These are phyloP conservation scores for Phalacrocorax carbo DNA, from an alignment of 2,113 vertebrate species.

Conservation along the genomic window DNA sequence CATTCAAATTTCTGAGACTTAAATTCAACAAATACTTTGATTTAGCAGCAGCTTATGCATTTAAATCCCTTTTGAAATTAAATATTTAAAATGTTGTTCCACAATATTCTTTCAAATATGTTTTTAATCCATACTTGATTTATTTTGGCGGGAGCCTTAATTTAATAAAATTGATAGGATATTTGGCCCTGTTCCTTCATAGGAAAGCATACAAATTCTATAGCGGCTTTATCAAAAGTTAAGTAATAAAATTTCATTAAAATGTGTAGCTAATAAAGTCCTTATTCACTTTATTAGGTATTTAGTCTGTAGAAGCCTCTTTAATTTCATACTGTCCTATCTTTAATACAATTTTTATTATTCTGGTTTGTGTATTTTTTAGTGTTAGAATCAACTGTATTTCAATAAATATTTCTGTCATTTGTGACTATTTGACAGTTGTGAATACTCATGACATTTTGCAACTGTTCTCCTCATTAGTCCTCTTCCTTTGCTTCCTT, in stretches of 20 bases:
- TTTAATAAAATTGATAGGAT: not conserved
- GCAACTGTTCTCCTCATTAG: not conserved
- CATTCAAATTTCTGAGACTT: slow-evolving; percentile 28
- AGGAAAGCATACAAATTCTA: not conserved
- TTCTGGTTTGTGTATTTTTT: not conserved
- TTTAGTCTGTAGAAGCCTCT: not conserved
- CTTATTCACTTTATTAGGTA: not conserved
- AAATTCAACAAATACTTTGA: slow-evolving; percentile 30
- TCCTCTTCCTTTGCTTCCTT: not conserved
- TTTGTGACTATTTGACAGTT: not conserved
- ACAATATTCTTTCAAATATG: not conserved
- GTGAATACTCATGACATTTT: not conserved
- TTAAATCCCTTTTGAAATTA: slow-evolving; percentile 23
- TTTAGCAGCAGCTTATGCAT: not conserved
- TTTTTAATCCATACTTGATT: slow-evolving; percentile 10
- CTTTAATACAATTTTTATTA: not conserved
- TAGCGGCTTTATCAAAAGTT: not conserved
- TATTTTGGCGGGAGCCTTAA: not conserved
- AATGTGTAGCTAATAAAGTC: not conserved
- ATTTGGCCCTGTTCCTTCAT: not conserved
- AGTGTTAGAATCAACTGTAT: not conserved
- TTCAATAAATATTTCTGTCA: not conserved
- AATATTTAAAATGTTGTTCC: slow-evolving; percentile 5
- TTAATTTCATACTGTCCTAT: not conserved
- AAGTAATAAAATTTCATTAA: not conserved